Evolutionary conservation across 2,113 vertebrate genomes (phyloP).

Genomic region (Solenodon paradoxus): DNA sequence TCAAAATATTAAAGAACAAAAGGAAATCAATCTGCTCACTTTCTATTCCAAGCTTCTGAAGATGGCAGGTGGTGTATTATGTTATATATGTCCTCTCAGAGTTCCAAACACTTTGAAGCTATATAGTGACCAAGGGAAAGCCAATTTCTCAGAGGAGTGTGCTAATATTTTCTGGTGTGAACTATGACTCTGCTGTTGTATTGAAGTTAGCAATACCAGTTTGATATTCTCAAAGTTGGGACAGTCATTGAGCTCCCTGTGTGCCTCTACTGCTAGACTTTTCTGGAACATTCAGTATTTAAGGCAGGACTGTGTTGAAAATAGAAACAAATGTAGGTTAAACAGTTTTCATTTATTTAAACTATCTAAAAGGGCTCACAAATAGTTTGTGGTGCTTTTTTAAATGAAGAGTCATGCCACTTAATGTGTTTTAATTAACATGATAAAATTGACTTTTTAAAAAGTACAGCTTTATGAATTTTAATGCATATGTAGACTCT

Average conservation of each 20-base stretch:
- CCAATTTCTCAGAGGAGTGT: neutral
- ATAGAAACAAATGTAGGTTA: constrained; percentile 63
- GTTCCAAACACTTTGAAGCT: constrained; percentile 49
- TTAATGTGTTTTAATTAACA: neutral
- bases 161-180: constrained; percentile 24
- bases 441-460: neutral
- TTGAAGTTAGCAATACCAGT: neutral
- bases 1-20: constrained; percentile 57
- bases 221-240: constrained; percentile 35
- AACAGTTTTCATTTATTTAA: constrained; percentile 50
- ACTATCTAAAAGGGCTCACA: neutral
- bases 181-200: constrained; percentile 31
- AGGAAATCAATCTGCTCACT: constrained; percentile 30
- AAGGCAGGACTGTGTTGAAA: constrained; percentile 39
- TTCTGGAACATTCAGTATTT: constrained; percentile 57
- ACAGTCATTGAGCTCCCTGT: constrained; percentile 59
- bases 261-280: constrained; percentile 19
- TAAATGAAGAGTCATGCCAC: neutral
- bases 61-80: constrained; percentile 37
- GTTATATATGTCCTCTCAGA: constrained; percentile 40
- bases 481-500: neutral
- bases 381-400: neutral
- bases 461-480: neutral
- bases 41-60: constrained; percentile 59
- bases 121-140: neutral